These are phyloP conservation scores for Colaptes auratus DNA, from an alignment of 2,113 vertebrate genomes.

Conservation along the genomic window DNA sequence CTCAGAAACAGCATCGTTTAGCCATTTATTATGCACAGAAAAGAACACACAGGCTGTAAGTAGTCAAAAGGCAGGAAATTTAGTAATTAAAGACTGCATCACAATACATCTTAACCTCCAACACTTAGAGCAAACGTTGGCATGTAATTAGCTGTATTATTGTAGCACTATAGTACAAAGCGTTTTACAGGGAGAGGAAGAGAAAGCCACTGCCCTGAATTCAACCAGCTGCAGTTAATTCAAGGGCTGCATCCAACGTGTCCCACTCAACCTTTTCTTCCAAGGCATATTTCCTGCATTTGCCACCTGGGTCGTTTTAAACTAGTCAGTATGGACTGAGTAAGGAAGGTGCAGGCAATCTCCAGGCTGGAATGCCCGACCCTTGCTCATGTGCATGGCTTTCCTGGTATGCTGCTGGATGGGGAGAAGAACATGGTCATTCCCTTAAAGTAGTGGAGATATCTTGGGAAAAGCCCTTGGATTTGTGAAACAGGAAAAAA, in stretches of 20 bases:
- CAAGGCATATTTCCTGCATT: background rate
- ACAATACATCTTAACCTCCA: background rate
- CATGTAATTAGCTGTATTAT: background rate
- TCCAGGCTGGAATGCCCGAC: background rate
- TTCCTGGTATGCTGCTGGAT: fast-evolving
- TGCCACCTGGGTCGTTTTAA: conserved; percentile 36
- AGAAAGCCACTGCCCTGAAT: background rate
- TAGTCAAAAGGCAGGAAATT: background rate
- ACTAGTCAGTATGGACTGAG: background rate
- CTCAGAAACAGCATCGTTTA: background rate
- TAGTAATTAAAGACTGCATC: background rate
- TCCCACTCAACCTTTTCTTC: conserved; percentile 44
- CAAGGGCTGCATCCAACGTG: conserved; percentile 19
- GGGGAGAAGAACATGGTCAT: background rate
- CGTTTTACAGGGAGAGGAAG: background rate
- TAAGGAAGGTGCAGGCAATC: background rate
- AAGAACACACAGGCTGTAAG: background rate
- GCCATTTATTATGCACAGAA: background rate
- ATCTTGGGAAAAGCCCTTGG: background rate
- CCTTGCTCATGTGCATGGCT: fast-evolving
- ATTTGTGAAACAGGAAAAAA: background rate
- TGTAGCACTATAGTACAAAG: background rate
- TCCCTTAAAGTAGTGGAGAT: background rate
- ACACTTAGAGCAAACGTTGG: background rate
- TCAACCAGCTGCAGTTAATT: conserved; percentile 50